Evolutionary conservation across 2,797 vertebrate species (phyloP), one percentile per base, ranked within the genome.

Genomic region (Cynodonichthys magdalenae): DNA sequence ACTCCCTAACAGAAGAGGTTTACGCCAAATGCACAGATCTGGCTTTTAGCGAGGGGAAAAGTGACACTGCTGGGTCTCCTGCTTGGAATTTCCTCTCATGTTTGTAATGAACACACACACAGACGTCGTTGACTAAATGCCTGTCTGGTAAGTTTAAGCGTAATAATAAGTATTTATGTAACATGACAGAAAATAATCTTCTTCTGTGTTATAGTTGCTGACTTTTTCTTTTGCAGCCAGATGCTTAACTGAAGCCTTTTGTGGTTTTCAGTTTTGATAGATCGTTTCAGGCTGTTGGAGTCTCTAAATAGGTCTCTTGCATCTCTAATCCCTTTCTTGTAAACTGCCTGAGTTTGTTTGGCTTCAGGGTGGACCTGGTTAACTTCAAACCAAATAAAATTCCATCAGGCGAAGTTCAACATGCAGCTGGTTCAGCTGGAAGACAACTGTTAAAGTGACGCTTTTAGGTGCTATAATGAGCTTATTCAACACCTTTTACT

Each of bases 291-390:
- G 18, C 64, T 41, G 8, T 55, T 74, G 49, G 29, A 53, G 69
- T 62, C 59, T 78, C 50, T 56, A 64, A 53, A 65, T 45, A 57
- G 49, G 59, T 50, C 36, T 60, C 47, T 18, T 28, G 48, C 55
- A 19, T 55, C 59, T 11, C 58, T 65, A 71, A 63, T 66, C 51
- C 41, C 52, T 52, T 81, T 82, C 66, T 87, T 81, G 63, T 75
- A 66, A 74, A 77, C 24, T 41, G 66, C 52, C 47, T 50, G 52
- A 68, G 52, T 82, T 83, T 87, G 78, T 87, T 75, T 80, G 71
- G 65, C 48, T 50, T 27, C 15, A 11, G 60, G 79, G 67, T 66
- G 74, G 79, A 65, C 69, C 71, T 74, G 69, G 71, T 46, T 64
- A 54, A 58, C 67, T 61, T 77, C 56, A 62, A 66, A 63, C 5